phyloP scores from a whole-genome alignment of 37 sponge, comb jelly and placozoan genomes.

The Diacarnus erythraeanus region DNA sequence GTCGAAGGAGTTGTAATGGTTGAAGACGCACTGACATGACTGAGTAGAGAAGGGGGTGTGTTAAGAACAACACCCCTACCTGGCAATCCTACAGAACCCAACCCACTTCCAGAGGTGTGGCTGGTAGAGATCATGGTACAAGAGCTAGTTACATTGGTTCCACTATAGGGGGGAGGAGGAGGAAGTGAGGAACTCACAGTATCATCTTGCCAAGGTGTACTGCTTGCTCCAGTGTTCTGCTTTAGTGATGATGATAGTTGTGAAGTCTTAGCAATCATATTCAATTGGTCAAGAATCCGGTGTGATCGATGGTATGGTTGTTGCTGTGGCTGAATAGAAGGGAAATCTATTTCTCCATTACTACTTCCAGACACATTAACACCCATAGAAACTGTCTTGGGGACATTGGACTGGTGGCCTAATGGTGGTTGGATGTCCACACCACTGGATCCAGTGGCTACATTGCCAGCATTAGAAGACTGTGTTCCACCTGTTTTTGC shows the following conservation, averaged over 20 bases:
- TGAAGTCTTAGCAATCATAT: background rate
- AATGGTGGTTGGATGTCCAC: background rate
- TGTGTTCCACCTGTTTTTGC: background rate
- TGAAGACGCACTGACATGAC: background rate
- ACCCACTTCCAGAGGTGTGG: background rate
- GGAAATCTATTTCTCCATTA: background rate
- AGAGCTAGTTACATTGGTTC: background rate
- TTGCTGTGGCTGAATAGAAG: background rate
- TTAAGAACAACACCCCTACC: background rate
- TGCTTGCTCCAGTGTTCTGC: background rate
- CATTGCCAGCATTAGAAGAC: no score
- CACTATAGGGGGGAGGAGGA: background rate
- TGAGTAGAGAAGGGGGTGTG: constrained; percentile 5
- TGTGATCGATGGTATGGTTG: background rate
- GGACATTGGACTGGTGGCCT: background rate
- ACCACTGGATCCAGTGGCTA: background rate
- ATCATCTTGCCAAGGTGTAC: background rate
- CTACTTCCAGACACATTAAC: no score
- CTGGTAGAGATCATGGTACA: background rate
- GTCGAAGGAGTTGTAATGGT: background rate
- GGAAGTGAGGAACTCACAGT: background rate
- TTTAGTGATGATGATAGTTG: background rate
- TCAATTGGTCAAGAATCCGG: background rate
- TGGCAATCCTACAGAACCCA: background rate
- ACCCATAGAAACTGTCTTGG: no score